A percentile compares a stretch with the other conserved stretches of the same genome.
These are phyloP conservation scores for Coluber constrictor DNA, from an alignment of 2,797 vertebrate species.

Conservation along the genomic window DNA sequence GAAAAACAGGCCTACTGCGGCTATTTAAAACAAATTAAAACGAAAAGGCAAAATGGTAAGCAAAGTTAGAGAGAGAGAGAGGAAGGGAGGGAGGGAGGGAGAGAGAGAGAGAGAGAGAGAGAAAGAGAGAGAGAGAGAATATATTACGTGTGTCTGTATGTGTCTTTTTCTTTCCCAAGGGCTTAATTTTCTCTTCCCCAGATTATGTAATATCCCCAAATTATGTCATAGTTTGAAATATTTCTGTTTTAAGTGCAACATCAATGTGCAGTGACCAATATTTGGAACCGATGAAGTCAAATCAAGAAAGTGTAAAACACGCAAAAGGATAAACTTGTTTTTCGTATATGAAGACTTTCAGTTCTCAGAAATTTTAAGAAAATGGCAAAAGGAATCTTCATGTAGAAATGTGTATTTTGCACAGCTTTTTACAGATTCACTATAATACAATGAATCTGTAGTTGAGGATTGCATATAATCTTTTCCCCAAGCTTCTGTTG, in stretches of 20 bases:
- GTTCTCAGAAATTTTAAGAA: neutral
- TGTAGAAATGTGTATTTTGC: neutral
- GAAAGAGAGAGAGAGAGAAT: no score
- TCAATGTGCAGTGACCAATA: neutral
- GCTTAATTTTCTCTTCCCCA: neutral
- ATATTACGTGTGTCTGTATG: no score
- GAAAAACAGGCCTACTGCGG: no score
- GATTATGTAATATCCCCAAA: neutral
- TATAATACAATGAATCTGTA: neutral
- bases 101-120: accelerated
- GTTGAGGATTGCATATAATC: neutral
- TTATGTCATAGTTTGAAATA: neutral
- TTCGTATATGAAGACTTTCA: neutral
- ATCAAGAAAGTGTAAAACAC: neutral
- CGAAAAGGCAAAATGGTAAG: no score
- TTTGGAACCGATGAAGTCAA: neutral
- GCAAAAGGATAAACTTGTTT: neutral
- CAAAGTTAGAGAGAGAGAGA: no score
- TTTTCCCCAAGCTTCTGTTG: neutral
- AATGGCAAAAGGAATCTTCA: neutral
- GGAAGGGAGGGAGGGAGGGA: accelerated
- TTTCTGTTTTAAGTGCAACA: neutral
- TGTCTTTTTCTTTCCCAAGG: neutral
- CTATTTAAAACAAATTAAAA: no score
- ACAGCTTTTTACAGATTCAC: neutral